Conservation (phyloP, 2,888 invertebrate species). For the Diachrysia chrysitis region DNA sequence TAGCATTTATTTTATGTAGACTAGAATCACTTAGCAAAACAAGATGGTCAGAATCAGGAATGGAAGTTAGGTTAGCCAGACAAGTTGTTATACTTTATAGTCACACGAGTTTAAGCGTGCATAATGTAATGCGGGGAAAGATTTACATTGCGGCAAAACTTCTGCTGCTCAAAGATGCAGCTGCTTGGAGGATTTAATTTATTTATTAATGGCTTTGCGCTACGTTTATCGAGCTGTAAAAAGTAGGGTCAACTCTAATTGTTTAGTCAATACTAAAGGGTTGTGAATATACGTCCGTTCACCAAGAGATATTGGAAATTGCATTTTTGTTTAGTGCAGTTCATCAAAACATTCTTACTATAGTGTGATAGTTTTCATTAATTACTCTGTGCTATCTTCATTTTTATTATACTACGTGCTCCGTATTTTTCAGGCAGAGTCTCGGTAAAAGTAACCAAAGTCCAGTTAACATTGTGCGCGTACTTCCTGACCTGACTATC, state of each 20-base stretch:
- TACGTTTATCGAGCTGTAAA: constrained; percentile 29
- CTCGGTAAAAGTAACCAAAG: too few species aligned
- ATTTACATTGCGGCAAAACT: constrained; percentile 40
- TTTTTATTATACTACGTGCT: too few species aligned
- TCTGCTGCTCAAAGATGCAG: constrained; percentile 34
- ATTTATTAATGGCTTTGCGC: constrained; percentile 39
- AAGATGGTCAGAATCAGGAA: not conserved
- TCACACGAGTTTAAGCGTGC: constrained; percentile 22
- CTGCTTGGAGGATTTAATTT: constrained; percentile 34
- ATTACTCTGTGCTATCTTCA: too few species aligned
- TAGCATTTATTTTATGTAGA: not conserved
- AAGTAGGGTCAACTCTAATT: constrained; percentile 39
- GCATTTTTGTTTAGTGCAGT: too few species aligned
- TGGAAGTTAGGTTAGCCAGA: not conserved
- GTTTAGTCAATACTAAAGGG: constrained; percentile 22
- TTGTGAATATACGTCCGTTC: not conserved
- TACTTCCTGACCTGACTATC: too few species aligned
- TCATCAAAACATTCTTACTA: too few species aligned
- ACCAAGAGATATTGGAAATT: not conserved
- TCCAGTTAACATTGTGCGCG: too few species aligned
- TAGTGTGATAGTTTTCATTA: too few species aligned
- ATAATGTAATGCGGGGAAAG: constrained; percentile 31
- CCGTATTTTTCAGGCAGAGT: too few species aligned
- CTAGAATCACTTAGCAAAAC: not conserved
- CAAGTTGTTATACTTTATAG: constrained; percentile 15